A percentile compares a stretch with the other conserved stretches of the same genome.
Evolutionary conservation across 2,888 invertebrate genomes (phyloP).

Genomic region (Alviniconcha strummeri): DNA sequence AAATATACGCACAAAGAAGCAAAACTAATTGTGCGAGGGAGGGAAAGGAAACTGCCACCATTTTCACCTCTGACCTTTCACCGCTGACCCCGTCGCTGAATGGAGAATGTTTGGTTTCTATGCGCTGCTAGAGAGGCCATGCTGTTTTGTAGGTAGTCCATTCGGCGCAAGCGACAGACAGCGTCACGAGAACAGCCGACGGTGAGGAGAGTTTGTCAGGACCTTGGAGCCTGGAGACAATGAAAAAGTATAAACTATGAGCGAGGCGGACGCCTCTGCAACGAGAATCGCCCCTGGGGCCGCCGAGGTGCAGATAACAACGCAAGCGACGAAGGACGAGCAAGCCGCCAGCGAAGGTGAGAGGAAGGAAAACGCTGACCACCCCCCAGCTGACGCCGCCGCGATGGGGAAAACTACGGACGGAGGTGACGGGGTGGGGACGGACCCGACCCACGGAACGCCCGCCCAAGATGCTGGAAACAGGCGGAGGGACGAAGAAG

Average conservation of each 20-base stretch:
- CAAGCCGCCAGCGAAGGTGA: background rate
- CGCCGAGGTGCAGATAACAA: background rate
- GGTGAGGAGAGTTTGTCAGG: background rate
- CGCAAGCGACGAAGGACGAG: background rate
- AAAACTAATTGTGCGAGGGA: conserved; percentile 15
- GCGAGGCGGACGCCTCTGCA: conserved; percentile 17
- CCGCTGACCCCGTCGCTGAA: conserved; percentile 30
- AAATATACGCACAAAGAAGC: no score
- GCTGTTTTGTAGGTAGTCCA: background rate
- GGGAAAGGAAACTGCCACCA: conserved; percentile 36
- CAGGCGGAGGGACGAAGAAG: background rate
- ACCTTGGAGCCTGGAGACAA: background rate
- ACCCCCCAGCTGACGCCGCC: background rate
- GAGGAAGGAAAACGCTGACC: background rate
- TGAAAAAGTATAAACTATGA: conserved; percentile 23
- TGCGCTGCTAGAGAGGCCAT: conserved; percentile 46
- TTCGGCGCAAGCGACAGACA: conserved; percentile 10
- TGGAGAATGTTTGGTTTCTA: conserved; percentile 58
- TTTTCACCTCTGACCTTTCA: conserved; percentile 31
- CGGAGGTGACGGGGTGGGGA: conserved; percentile 11
- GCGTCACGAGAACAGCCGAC: conserved; percentile 4
- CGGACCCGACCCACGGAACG: background rate
- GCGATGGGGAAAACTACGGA: conserved; percentile 32
- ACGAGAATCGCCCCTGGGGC: background rate
- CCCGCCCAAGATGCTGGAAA: conserved; percentile 4